A percentile compares a stretch with the other conserved stretches of the same genome.
Conservation (phyloP, 2,888 invertebrate species). For the Drosophila histrio region DNA sequence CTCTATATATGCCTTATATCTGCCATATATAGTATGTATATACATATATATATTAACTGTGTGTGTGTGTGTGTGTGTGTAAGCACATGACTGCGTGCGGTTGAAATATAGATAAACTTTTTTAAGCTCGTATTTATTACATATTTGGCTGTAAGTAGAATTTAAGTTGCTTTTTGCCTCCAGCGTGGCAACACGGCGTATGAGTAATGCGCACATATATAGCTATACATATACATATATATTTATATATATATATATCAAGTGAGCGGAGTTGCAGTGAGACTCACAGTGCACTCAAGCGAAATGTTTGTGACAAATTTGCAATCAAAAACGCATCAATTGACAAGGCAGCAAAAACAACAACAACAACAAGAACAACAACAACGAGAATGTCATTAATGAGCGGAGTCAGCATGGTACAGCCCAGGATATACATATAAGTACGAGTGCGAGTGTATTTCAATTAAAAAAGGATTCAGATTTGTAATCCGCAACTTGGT, state of each 20-base stretch:
- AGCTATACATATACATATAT: background rate
- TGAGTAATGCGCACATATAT: slow-evolving; percentile 61
- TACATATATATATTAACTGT: slow-evolving; percentile 1
- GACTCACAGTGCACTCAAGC: slow-evolving; percentile 47
- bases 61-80: slow-evolving; percentile 24
- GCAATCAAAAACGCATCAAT: slow-evolving; percentile 79
- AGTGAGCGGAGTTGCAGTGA: slow-evolving; percentile 4
- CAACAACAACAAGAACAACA: background rate
- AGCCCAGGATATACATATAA: background rate
- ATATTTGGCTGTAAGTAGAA: slow-evolving; percentile 80
- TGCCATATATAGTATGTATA: slow-evolving; percentile 8
- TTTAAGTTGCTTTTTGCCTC: slow-evolving; percentile 74
- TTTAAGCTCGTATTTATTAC: slow-evolving; percentile 80
- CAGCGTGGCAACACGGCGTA: slow-evolving; percentile 50
- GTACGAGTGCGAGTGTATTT: slow-evolving; percentile 53
- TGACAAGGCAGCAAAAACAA: slow-evolving; percentile 36
- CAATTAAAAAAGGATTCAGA: slow-evolving; percentile 79
- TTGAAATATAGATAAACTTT: slow-evolving; percentile 80
- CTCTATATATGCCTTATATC: slow-evolving; percentile 53
- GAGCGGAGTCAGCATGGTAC: slow-evolving; percentile 35
- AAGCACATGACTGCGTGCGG: slow-evolving; percentile 73
- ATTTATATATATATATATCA: background rate
- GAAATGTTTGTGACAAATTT: slow-evolving; percentile 74
- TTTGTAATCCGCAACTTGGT: slow-evolving; percentile 74
- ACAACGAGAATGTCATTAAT: slow-evolving; percentile 35